Evolutionary conservation across 2,797 vertebrate species (phyloP).

Genomic region (Cuculus canorus): DNA sequence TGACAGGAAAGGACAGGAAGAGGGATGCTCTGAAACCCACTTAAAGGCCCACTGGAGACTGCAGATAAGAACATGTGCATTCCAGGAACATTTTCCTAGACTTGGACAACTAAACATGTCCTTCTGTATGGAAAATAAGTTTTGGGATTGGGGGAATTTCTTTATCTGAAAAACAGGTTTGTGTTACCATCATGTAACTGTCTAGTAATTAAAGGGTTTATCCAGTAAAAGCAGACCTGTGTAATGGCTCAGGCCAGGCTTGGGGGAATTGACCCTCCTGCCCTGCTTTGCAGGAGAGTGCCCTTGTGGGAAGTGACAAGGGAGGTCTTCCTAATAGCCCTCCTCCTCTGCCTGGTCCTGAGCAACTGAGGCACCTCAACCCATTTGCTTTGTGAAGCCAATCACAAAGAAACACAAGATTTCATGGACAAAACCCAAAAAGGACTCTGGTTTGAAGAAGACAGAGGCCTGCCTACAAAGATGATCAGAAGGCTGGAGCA

Average conservation of each 20-base stretch:
- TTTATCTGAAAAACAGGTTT: background rate
- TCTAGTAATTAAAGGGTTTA: background rate
- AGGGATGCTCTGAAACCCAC: background rate
- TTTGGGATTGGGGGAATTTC: background rate
- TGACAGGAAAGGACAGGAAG: background rate
- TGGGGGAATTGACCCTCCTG: accelerated
- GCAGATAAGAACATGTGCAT: background rate
- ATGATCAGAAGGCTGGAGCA: too few species aligned
- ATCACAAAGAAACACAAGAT: background rate
- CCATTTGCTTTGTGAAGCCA: background rate
- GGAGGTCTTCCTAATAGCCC: background rate
- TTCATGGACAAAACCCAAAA: background rate
- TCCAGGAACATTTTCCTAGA: background rate
- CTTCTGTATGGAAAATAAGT: background rate
- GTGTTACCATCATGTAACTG: background rate
- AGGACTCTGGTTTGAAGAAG: background rate
- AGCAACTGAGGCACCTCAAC: background rate
- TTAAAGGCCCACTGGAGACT: background rate
- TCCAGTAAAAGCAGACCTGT: background rate
- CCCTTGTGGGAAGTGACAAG: background rate
- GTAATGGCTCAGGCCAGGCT: background rate
- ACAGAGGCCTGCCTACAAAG: background rate
- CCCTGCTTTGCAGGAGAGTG: background rate
- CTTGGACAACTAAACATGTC: background rate
- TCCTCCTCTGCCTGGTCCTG: background rate